Conservation (phyloP, 2,888 invertebrate species). For the Apeira syringaria region DNA sequence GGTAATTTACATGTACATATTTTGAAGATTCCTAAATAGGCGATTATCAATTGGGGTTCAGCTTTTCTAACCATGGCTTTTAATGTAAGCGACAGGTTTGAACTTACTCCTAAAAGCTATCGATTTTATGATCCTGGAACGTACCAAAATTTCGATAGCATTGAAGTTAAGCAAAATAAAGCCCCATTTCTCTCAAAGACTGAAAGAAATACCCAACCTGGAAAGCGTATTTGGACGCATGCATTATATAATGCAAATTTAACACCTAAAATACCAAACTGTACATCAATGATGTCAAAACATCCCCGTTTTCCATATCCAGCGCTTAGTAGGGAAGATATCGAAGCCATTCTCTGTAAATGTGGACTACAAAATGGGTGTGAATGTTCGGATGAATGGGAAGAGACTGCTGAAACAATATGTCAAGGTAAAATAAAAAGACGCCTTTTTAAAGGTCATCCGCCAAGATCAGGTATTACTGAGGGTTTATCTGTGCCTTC, state of each 20-base stretch:
- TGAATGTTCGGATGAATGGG: conserved; percentile 47
- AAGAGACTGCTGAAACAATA: conserved; percentile 30
- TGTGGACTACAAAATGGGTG: conserved; percentile 55
- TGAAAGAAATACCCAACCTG: conserved; percentile 41
- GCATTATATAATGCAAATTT: conserved; percentile 44
- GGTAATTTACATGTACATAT: no score
- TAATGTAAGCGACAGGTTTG: conserved; percentile 50
- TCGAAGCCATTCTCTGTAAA: conserved; percentile 57
- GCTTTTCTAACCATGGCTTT: conserved; percentile 50
- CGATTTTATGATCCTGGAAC: conserved; percentile 62
- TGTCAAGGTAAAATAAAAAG: conserved; percentile 54
- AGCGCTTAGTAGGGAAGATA: conserved; percentile 52
- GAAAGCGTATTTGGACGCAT: conserved; percentile 54
- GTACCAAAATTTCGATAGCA: conserved; percentile 43
- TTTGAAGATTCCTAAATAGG: no score
- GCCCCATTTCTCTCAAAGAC: conserved; percentile 57
- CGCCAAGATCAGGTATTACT: conserved; percentile 37
- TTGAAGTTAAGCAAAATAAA: conserved; percentile 37
- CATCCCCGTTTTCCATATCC: conserved; percentile 63
- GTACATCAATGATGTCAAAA: conserved; percentile 55
- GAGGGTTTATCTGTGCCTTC: conserved; percentile 47
- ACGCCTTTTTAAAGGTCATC: conserved; percentile 53
- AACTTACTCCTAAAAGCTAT: conserved; percentile 39
- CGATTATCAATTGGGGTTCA: no score
- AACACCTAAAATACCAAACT: conserved; percentile 51